Conservation (phyloP, 2,888 invertebrate species). For the Liodrosophila aerea region DNA sequence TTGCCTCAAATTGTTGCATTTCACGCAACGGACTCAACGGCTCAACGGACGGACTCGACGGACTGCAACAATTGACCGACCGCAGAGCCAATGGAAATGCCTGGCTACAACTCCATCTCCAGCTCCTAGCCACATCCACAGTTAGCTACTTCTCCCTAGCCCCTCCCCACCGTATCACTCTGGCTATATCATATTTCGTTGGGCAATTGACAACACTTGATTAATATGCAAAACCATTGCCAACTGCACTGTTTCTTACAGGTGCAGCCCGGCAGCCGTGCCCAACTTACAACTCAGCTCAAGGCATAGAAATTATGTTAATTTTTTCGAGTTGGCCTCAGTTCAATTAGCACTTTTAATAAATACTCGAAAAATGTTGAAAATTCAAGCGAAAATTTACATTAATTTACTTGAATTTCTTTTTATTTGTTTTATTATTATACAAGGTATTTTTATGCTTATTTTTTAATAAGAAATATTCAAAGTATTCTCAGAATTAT, state of each 20-base stretch:
- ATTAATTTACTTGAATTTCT: too few relatives aligned
- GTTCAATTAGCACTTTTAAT: conserved; percentile 59
- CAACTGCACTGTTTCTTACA: conserved; percentile 32
- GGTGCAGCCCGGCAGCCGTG: conserved; percentile 41
- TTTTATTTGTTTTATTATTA: too few relatives aligned
- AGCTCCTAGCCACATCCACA: too few relatives aligned
- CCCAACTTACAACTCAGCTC: conserved; percentile 3
- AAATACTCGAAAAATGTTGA: conserved; percentile 40
- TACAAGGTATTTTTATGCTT: too few relatives aligned
- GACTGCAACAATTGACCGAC: conserved; percentile 14
- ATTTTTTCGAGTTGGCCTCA: conserved; percentile 30
- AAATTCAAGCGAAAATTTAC: too few relatives aligned
- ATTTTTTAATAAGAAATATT: too few relatives aligned
- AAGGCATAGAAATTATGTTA: conserved; percentile 41
- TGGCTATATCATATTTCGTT: conserved; percentile 28
- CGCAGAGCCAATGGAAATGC: conserved; percentile 64
- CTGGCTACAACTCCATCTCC: too few relatives aligned
- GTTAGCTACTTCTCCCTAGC: too few relatives aligned
- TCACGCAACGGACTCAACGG: conserved; percentile 55
- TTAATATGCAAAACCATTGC: conserved; percentile 63
- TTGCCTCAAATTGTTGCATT: conserved; percentile 72
- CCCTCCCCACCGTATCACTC: too few relatives aligned
- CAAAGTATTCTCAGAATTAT: too few relatives aligned
- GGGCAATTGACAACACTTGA: conserved; percentile 47
- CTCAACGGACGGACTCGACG: not conserved